A percentile compares a stretch with the other conserved stretches of the same genome.
Conservation (phyloP, 2,797 vertebrate species). For the Nyctibius grandis region DNA sequence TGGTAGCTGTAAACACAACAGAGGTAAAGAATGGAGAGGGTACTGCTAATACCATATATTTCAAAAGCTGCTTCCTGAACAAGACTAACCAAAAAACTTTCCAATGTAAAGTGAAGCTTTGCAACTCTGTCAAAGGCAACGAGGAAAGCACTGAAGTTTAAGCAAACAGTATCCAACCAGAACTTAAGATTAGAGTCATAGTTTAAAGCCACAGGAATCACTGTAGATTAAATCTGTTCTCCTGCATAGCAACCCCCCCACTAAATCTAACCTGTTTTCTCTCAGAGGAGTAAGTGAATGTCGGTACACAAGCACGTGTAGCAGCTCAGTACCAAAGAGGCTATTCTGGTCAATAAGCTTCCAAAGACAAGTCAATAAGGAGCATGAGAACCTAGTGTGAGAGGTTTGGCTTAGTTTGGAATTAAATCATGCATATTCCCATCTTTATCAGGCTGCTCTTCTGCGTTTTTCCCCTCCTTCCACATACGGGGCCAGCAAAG, state of each 20-base stretch:
- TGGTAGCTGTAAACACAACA: background rate
- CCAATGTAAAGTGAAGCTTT: background rate
- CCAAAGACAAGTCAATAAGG: background rate
- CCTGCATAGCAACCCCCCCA: background rate
- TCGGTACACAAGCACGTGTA: background rate
- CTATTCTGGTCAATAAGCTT: background rate
- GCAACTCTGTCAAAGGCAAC: background rate
- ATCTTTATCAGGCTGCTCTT: background rate
- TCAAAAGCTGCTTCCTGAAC: background rate
- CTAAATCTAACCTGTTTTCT: background rate
- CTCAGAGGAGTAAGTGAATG: background rate
- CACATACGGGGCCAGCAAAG: background rate
- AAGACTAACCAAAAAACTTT: background rate
- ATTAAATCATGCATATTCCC: background rate
- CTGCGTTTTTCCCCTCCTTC: background rate
- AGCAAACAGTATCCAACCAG: background rate
- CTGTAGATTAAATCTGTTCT: background rate
- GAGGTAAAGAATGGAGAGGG: background rate
- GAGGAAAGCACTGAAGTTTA: background rate
- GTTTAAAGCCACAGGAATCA: background rate
- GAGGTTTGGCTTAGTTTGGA: background rate
- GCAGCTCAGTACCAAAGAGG: background rate
- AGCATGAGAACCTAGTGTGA: background rate
- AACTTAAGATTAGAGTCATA: background rate
- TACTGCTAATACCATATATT: background rate